Conservation (phyloP, 2,113 vertebrate genomes). For the Agapornis roseicollis region DNA sequence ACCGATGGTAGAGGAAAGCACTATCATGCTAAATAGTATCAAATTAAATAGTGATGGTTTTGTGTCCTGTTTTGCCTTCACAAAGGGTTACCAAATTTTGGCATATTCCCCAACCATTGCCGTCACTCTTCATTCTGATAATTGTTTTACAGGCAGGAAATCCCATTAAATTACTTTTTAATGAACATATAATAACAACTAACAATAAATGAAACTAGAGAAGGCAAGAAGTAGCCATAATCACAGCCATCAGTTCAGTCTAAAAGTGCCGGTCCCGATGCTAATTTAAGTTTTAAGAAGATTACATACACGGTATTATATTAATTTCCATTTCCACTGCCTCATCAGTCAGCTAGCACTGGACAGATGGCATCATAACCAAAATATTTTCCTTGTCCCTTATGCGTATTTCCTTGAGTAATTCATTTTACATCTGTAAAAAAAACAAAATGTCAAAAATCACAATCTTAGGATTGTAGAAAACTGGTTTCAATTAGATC, state of each 20-base stretch:
- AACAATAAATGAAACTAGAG: conserved; percentile 31
- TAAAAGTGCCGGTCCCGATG: conserved; percentile 12
- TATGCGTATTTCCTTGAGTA: not conserved
- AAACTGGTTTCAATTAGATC: not conserved
- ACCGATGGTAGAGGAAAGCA: not conserved
- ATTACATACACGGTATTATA: not conserved
- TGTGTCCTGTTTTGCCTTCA: not conserved
- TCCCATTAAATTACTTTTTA: conserved; percentile 33
- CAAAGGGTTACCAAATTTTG: not conserved
- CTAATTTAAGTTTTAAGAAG: conserved; percentile 20
- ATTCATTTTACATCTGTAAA: not conserved
- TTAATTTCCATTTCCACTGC: conserved; percentile 2
- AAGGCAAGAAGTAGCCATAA: conserved; percentile 20
- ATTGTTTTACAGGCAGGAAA: conserved; percentile 26
- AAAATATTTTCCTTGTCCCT: not conserved
- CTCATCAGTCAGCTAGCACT: not conserved
- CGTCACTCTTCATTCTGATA: not conserved
- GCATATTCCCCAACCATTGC: not conserved
- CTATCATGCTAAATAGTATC: not conserved
- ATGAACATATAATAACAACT: conserved; percentile 3
- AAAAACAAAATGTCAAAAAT: too few species aligned
- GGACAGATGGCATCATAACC: not conserved
- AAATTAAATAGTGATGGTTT: not conserved
- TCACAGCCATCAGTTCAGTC: not conserved
- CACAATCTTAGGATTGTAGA: not conserved